Evolutionary conservation across 2,797 vertebrate species (phyloP).

Genomic region (Sebastes elongatus): DNA sequence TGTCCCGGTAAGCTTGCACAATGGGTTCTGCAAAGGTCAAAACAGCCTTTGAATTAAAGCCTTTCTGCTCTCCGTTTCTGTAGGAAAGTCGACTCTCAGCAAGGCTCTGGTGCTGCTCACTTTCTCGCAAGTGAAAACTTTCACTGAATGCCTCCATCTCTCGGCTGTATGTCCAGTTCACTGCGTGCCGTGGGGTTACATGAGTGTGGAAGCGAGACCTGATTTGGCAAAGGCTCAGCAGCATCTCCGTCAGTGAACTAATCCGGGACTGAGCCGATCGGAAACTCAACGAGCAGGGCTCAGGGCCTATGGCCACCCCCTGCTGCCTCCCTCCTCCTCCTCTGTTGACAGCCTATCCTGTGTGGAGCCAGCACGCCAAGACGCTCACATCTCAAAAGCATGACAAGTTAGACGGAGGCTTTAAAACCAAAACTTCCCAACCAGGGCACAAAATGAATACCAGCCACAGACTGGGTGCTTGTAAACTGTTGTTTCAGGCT

Average conservation of each 20-base stretch:
- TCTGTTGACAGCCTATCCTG: not conserved
- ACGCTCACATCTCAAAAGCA: conserved; percentile 10
- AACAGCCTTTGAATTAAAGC: conserved; percentile 32
- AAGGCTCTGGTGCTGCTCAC: conserved; percentile 9
- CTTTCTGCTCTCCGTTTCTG: conserved; percentile 12
- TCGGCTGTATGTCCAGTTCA: conserved; percentile 10
- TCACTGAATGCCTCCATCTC: conserved; percentile 49
- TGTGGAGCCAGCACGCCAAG: not conserved
- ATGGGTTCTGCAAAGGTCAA: conserved; percentile 33
- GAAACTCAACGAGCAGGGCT: conserved; percentile 63
- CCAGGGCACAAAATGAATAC: not conserved
- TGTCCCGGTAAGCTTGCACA: conserved; percentile 49
- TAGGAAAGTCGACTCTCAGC: not conserved
- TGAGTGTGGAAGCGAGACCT: conserved; percentile 45
- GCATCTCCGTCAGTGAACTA: conserved; percentile 77
- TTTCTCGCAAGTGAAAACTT: conserved; percentile 10
- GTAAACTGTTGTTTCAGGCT: not conserved
- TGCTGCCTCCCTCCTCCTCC: conserved; percentile 15
- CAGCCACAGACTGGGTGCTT: not conserved
- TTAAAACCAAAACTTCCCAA: conserved; percentile 7
- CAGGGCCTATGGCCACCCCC: conserved; percentile 39
- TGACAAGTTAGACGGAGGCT: not conserved
- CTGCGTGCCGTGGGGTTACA: conserved; percentile 25
- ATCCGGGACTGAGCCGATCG: conserved; percentile 76
- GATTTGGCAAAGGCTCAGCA: conserved; percentile 67